These are phyloP conservation scores for Salvelinus fontinalis DNA, from an alignment of 2,113 vertebrate genomes.

Conservation along the genomic window DNA sequence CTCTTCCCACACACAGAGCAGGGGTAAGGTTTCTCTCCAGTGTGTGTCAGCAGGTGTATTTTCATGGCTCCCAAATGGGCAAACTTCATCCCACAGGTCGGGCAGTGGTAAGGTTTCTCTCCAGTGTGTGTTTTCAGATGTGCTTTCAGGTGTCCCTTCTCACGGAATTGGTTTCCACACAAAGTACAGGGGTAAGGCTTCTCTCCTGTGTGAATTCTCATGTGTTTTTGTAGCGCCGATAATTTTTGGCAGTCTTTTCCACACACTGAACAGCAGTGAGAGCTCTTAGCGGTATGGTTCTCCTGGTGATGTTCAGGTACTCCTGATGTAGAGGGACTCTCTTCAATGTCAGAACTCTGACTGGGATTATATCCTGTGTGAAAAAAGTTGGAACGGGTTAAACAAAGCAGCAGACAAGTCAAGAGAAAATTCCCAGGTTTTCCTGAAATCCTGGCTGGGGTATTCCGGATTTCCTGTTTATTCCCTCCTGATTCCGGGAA, in stretches of 20 bases:
- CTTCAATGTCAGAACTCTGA: not conserved
- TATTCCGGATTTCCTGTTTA: too few species aligned
- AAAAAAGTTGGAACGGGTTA: not conserved
- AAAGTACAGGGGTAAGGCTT: conserved; percentile 16
- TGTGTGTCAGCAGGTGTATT: conserved; percentile 23
- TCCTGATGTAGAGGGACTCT: not conserved
- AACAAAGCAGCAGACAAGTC: too few species aligned
- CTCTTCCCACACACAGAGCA: conserved; percentile 63
- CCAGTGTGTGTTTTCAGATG: conserved; percentile 28
- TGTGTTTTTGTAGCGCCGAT: conserved; percentile 9
- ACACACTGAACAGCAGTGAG: conserved; percentile 24
- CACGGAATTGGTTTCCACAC: conserved; percentile 26
- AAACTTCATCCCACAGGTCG: conserved; percentile 23
- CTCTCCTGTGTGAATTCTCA: conserved; percentile 16
- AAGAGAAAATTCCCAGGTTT: not conserved
- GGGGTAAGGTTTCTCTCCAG: conserved; percentile 38
- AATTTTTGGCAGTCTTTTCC: conserved; percentile 18
- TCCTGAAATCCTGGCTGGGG: too few species aligned
- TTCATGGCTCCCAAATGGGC: conserved; percentile 15
- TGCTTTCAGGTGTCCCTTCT: conserved; percentile 9
- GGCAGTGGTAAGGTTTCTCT: conserved; percentile 12
- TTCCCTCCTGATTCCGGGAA: too few species aligned
- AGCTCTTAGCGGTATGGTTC: conserved; percentile 19
- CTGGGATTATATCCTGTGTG: not conserved
- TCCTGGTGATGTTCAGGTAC: not conserved